Conservation (phyloP, 2,888 invertebrate species). For the Pelosia muscerda region DNA sequence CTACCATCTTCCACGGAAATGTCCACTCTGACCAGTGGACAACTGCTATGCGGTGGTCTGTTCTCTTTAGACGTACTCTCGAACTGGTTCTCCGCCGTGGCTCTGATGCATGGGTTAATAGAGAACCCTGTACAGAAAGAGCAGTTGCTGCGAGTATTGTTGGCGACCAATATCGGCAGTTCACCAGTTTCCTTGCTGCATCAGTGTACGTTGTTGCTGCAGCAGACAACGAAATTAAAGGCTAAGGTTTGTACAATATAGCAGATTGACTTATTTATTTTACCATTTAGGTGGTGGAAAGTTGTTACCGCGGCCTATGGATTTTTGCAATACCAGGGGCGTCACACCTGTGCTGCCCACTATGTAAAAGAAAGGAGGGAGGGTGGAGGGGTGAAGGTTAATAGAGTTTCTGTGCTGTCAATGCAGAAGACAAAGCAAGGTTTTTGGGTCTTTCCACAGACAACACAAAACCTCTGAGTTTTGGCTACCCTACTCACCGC, state of each 20-base stretch:
- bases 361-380: no score
- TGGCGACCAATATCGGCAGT: conserved; percentile 94
- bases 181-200: conserved; percentile 96
- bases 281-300: no score
- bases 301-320: no score
- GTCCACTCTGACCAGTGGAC: conserved; percentile 92
- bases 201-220: conserved; percentile 94
- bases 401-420: no score
- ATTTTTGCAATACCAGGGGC: no score
- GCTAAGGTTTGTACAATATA: conserved; percentile 85
- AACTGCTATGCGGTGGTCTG: conserved; percentile 96
- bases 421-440: no score
- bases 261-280: not conserved
- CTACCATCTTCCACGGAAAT: conserved; percentile 94
- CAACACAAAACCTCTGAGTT: no score
- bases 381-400: no score
- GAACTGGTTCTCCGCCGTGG: conserved; percentile 98
- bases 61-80: conserved; percentile 95
- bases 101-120: conserved; percentile 95
- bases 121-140: conserved; percentile 96
- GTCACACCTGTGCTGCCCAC: no score
- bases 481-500: no score
- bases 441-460: no score
- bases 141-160: conserved; percentile 95
- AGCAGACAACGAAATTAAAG: conserved; percentile 93